Conservation (phyloP, 1,140 invertebrate species). For the Brachionus manjavacas region DNA sequence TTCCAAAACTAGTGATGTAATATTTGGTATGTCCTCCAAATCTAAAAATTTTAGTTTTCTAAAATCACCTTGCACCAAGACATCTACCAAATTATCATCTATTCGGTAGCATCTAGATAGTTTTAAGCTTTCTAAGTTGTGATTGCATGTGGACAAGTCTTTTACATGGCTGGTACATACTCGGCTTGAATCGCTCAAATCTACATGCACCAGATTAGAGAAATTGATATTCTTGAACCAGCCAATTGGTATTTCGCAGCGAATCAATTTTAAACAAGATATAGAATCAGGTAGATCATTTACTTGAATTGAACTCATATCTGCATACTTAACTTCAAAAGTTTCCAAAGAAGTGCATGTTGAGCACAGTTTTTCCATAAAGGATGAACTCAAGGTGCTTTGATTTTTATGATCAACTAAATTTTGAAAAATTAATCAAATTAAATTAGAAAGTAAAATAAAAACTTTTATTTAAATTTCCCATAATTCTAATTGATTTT, state of each 20-base stretch:
- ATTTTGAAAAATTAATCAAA: background rate
- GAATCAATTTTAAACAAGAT: background rate
- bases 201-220: background rate
- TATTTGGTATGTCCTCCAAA: background rate
- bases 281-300: background rate
- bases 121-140: background rate
- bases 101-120: background rate
- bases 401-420: constrained; percentile 1
- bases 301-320: background rate
- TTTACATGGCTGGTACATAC: background rate
- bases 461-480: constrained; percentile 8
- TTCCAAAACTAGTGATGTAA: background rate
- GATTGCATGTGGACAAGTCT: background rate
- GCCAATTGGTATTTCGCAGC: background rate
- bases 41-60: constrained; percentile 6
- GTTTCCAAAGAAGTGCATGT: background rate
- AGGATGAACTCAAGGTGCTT: background rate
- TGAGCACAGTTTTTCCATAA: background rate
- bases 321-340: background rate
- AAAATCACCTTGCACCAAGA: background rate
- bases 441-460: background rate
- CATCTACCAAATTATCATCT: background rate
- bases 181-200: background rate
- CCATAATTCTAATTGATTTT: background rate
- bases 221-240: background rate